These are phyloP conservation scores for Pelobates fuscus DNA, from an alignment of 2,113 vertebrate species.

Conservation along the genomic window DNA sequence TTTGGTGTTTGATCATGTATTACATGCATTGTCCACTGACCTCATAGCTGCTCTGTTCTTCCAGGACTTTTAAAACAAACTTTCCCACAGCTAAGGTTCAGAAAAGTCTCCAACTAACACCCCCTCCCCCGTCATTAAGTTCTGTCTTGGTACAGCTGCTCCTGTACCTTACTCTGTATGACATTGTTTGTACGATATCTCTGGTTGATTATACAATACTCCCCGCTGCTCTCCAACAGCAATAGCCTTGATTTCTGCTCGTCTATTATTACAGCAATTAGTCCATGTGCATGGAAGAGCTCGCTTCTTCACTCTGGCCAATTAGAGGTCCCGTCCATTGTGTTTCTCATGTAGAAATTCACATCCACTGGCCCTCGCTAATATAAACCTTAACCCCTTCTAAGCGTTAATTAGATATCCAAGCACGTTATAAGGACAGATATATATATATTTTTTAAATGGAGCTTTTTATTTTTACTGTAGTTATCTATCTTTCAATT, in stretches of 20 bases:
- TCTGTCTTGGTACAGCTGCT: constrained; percentile 42
- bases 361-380: background rate
- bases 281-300: constrained; percentile 41
- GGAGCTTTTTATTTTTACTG: too few relatives aligned
- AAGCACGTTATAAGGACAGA: too few relatives aligned
- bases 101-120: constrained; percentile 22
- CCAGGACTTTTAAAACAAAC: too few relatives aligned
- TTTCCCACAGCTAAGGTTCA: background rate
- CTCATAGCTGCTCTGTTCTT: too few relatives aligned
- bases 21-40: too few relatives aligned
- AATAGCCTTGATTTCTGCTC: constrained; percentile 41
- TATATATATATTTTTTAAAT: too few relatives aligned
- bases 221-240: constrained; percentile 35
- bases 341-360: constrained; percentile 22
- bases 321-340: constrained; percentile 35
- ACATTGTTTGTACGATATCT: constrained; percentile 41
- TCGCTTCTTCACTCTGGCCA: constrained; percentile 37
- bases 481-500: too few relatives aligned
- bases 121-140: constrained; percentile 24
- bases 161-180: constrained; percentile 42
- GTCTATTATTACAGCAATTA: constrained; percentile 48
- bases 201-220: constrained; percentile 39
- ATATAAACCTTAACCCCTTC: constrained; percentile 30
- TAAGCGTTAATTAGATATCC: background rate
- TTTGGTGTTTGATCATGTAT: too few relatives aligned